Evolutionary conservation across 2,888 invertebrate genomes (phyloP).

Genomic region (Catonia carolina): DNA sequence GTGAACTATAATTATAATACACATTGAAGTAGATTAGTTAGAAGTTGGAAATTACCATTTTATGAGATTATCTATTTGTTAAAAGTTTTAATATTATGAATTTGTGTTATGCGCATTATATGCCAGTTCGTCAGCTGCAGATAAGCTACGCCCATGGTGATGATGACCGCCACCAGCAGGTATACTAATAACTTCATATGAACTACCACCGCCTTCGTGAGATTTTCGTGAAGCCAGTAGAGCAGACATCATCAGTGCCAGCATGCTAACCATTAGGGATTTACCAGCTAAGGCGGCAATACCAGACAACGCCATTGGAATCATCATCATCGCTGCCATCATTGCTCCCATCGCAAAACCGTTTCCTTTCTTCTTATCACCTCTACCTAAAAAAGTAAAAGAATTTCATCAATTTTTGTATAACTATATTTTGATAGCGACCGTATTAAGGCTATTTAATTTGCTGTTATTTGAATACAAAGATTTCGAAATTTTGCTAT

Average conservation of each 20-base stretch:
- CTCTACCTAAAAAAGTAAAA: slow-evolving; percentile 38
- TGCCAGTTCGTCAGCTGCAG: not conserved
- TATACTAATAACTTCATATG: slow-evolving; percentile 77
- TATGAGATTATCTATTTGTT: no score
- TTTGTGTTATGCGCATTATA: not conserved
- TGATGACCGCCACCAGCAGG: slow-evolving; percentile 42
- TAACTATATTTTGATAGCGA: no score
- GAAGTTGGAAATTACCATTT: no score
- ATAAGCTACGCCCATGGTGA: slow-evolving; percentile 12
- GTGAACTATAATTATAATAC: no score
- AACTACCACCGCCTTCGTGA: slow-evolving; percentile 42
- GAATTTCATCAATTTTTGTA: no score
- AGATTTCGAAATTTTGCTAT: no score
- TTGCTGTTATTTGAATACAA: no score
- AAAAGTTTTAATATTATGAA: no score
- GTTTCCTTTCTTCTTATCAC: slow-evolving; percentile 42
- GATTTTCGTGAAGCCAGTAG: slow-evolving; percentile 55
- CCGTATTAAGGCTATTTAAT: no score
- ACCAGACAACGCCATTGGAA: slow-evolving; percentile 68
- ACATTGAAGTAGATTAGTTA: no score
- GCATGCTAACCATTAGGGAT: slow-evolving; percentile 72
- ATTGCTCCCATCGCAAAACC: slow-evolving; percentile 46
- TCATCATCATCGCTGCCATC: slow-evolving; percentile 62
- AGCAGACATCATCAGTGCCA: slow-evolving; percentile 71
- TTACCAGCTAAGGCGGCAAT: slow-evolving; percentile 74